Conservation (phyloP, 2,888 invertebrate species). For the Megalurothrips usitatus region DNA sequence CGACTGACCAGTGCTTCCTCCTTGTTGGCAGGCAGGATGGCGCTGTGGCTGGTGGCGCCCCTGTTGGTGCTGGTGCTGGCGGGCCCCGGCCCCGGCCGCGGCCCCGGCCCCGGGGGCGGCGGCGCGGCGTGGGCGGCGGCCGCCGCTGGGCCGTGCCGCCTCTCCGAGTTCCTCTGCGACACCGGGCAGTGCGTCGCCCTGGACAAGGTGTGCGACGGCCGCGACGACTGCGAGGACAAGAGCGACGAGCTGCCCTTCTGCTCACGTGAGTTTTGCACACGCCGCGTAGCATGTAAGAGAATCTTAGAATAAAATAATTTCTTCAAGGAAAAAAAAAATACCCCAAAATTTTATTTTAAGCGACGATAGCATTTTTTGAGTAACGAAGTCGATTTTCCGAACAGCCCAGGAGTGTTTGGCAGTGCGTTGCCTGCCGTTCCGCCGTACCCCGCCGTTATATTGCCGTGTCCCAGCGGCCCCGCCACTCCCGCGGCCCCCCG, state of each 20-base stretch:
- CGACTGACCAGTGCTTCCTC: neutral
- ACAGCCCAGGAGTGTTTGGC: too few species aligned
- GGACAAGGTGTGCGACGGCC: constrained; percentile 72
- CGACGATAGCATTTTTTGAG: too few species aligned
- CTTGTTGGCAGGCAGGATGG: neutral
- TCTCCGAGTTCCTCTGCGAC: constrained; percentile 59
- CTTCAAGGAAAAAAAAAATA: too few species aligned
- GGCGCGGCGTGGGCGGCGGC: neutral
- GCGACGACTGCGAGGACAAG: constrained; percentile 71
- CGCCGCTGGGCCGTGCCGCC: constrained; percentile 47
- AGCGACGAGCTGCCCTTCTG: constrained; percentile 72
- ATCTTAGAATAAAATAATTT: too few species aligned
- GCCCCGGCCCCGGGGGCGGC: constrained; percentile 3
- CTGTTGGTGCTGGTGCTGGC: constrained; percentile 30
- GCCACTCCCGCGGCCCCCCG: too few species aligned
- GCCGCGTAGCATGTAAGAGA: too few species aligned
- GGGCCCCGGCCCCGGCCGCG: constrained; percentile 30
- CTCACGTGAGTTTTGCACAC: constrained; percentile 62
- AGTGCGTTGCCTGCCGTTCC: too few species aligned
- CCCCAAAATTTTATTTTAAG: too few species aligned
- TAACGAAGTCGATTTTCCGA: too few species aligned
- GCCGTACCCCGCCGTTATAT: too few species aligned
- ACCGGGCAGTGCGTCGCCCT: constrained; percentile 64
- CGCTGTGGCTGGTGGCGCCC: constrained; percentile 30
- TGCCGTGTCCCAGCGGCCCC: too few species aligned